Conservation (phyloP, 2,888 invertebrate genomes). For the Drosophila birchii region DNA sequence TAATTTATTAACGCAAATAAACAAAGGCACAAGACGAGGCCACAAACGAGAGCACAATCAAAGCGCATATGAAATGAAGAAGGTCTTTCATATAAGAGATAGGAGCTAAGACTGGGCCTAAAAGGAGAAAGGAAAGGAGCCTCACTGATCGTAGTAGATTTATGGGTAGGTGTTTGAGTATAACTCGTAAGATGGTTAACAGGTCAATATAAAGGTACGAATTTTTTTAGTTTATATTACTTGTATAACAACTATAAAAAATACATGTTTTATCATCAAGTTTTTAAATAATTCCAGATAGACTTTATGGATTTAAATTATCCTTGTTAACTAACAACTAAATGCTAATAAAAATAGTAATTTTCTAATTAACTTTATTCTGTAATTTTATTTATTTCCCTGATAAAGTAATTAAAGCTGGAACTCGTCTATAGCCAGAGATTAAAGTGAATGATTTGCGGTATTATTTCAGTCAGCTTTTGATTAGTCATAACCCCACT, state of each 20-base stretch:
- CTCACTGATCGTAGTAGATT: background rate
- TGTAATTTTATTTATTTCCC: background rate
- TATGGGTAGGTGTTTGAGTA: background rate
- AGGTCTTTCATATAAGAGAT: background rate
- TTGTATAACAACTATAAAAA: background rate
- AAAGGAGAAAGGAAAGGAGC: background rate
- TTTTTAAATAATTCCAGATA: background rate
- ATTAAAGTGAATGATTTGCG: background rate
- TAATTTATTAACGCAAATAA: conserved; percentile 76
- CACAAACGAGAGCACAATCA: conserved; percentile 46
- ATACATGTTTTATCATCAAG: background rate
- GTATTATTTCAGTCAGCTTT: background rate
- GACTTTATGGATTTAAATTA: background rate
- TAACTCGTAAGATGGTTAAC: background rate
- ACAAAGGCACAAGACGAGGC: conserved; percentile 42
- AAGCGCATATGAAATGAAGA: conserved; percentile 65
- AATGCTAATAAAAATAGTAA: background rate
- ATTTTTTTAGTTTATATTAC: background rate
- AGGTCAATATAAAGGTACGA: background rate
- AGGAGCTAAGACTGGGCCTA: background rate
- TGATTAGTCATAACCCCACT: conserved; percentile 7
- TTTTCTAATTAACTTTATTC: background rate
- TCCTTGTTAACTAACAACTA: background rate
- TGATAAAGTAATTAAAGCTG: background rate
- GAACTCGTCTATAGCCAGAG: background rate